phyloP scores from a whole-genome alignment of 2,113 vertebrate species.

The Jaculus jaculus region DNA sequence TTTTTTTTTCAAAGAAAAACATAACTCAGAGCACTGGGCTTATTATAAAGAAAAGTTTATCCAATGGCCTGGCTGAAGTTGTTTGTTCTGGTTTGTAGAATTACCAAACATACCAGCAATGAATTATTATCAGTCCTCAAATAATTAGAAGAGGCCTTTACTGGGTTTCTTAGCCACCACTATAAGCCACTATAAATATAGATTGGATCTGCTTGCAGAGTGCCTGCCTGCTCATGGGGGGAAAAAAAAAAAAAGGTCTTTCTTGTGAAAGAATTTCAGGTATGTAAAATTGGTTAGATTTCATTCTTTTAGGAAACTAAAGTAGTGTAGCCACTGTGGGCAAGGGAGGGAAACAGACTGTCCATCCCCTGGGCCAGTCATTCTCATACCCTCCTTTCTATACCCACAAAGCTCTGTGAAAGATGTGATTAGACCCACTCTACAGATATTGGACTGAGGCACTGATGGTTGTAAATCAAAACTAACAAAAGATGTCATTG shows the following conservation, averaged over 20 bases:
- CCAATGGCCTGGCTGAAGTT: not conserved
- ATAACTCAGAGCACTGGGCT: not conserved
- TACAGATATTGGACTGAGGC: not conserved
- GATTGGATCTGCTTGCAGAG: not conserved
- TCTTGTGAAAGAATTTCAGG: not conserved
- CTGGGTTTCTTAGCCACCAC: not conserved
- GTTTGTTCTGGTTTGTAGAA: conserved; percentile 45
- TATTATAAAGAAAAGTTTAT: conserved; percentile 25
- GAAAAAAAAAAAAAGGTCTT: conserved; percentile 34
- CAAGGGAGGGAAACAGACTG: not conserved
- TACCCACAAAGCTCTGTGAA: not conserved
- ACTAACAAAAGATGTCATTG: not conserved
- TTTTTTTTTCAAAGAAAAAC: not conserved
- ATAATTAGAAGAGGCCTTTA: conserved; percentile 26
- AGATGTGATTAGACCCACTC: not conserved
- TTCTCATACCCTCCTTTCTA: not conserved
- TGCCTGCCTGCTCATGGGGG: not conserved
- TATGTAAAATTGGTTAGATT: not conserved
- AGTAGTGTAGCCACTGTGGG: not conserved
- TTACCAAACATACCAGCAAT: conserved; percentile 19
- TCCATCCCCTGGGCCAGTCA: not conserved
- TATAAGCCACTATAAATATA: not conserved
- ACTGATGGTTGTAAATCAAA: not conserved
- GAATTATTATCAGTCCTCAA: conserved; percentile 27
- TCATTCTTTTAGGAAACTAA: not conserved